Conservation (phyloP, 2,888 invertebrate species). For the Mayetiola destructor region DNA sequence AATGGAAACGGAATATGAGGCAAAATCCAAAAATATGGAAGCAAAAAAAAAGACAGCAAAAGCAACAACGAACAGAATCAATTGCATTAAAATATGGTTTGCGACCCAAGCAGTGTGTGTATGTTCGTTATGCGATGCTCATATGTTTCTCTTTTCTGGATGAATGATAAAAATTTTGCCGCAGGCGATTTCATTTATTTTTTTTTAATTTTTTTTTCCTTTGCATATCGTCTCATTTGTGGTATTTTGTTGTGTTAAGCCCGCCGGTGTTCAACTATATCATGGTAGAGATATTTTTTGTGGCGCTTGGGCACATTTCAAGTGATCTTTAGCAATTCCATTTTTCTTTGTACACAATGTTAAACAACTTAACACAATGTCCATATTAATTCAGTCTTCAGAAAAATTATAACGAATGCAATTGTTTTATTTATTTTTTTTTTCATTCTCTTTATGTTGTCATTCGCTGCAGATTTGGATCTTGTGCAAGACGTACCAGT, state of each 20-base stretch:
- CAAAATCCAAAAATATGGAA: too few species aligned
- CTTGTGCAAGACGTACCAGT: constrained; percentile 58
- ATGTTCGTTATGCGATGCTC: background rate
- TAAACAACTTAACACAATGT: too few species aligned
- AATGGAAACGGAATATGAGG: background rate
- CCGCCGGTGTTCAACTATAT: too few species aligned
- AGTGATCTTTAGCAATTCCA: too few species aligned
- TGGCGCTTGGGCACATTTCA: constrained; percentile 9
- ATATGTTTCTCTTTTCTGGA: background rate
- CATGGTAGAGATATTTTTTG: too few species aligned
- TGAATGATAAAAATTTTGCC: background rate
- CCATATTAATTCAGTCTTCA: background rate
- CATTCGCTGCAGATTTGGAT: constrained; percentile 61
- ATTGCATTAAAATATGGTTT: constrained; percentile 7
- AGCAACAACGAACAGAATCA: too few species aligned
- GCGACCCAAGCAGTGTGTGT: too few species aligned
- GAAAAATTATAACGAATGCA: background rate
- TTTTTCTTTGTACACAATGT: too few species aligned
- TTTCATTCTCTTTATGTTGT: too few species aligned
- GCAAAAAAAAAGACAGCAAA: too few species aligned
- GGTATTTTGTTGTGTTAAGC: too few species aligned
- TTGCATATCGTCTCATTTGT: too few species aligned
- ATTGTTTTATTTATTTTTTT: constrained; percentile 28
- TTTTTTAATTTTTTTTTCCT: background rate
- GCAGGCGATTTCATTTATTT: background rate